A percentile compares a stretch with the other conserved stretches of the same genome.
These are phyloP conservation scores for Drosophila mayri DNA, from an alignment of 1,140 invertebrate genomes.

Conservation along the genomic window DNA sequence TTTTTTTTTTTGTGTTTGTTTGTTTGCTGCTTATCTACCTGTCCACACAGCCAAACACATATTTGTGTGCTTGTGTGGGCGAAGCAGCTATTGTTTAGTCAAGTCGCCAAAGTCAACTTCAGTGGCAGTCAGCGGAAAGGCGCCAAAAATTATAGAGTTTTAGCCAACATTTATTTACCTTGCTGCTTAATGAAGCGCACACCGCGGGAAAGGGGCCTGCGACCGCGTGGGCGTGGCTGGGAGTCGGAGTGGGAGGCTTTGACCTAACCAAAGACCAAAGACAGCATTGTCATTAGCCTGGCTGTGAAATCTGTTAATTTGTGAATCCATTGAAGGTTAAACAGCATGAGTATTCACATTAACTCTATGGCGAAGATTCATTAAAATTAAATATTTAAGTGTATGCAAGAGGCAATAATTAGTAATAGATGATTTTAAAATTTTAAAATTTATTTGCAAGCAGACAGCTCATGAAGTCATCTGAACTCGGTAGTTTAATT, in stretches of 20 bases:
- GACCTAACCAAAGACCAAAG: constrained; percentile 55
- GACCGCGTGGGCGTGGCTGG: constrained; percentile 41
- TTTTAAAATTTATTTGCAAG: neutral
- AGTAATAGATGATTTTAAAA: neutral
- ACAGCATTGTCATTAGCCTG: constrained; percentile 61
- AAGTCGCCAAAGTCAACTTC: constrained; percentile 29
- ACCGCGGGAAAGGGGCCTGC: constrained; percentile 19
- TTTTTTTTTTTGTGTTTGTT: constrained; percentile 13
- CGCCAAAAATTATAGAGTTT: constrained; percentile 65
- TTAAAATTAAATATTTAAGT: constrained; percentile 19
- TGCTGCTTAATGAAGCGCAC: constrained; percentile 64
- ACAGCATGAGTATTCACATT: constrained; percentile 35
- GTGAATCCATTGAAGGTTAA: constrained; percentile 58
- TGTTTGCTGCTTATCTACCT: constrained; percentile 42
- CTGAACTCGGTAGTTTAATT: neutral
- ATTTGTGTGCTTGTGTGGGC: constrained; percentile 57
- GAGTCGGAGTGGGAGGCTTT: constrained; percentile 24
- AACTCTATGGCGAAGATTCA: constrained; percentile 30
- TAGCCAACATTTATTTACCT: constrained; percentile 58
- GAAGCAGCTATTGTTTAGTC: constrained; percentile 56
- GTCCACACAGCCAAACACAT: constrained; percentile 30
- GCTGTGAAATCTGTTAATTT: constrained; percentile 32
- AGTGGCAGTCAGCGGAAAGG: constrained; percentile 58
- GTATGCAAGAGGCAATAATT: neutral
- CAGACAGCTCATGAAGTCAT: neutral